These are phyloP conservation scores for Rhinella marina DNA, from an alignment of 2,797 vertebrate genomes.

Conservation along the genomic window DNA sequence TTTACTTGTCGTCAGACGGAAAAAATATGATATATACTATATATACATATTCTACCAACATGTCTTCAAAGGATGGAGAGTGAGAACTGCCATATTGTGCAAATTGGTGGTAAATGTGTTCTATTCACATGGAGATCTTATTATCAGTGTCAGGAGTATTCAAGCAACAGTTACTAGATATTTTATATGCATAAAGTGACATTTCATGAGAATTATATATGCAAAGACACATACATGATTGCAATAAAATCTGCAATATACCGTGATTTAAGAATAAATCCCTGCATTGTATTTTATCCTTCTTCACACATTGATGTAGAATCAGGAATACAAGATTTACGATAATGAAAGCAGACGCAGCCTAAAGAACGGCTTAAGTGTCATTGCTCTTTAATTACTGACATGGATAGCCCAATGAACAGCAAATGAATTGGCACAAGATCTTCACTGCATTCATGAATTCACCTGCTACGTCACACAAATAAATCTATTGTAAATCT, in stretches of 20 bases:
- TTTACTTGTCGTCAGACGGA: neutral
- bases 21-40: neutral
- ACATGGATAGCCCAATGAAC: constrained; percentile 23
- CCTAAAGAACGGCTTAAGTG: constrained; percentile 14
- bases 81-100: constrained; percentile 26
- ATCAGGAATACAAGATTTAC: constrained; percentile 53
- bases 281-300: neutral
- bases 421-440: neutral
- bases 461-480: neutral
- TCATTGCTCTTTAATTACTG: constrained; percentile 4
- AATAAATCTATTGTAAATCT: neutral
- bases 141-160: neutral
- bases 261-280: neutral
- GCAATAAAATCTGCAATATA: neutral
- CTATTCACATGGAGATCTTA: neutral
- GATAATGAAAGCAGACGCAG: constrained; percentile 58
- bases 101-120: neutral
- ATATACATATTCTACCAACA: neutral
- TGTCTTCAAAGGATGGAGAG: neutral
- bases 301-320: neutral
- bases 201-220: too few species aligned
- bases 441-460: constrained; percentile 28
- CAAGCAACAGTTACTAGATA: constrained; percentile 13
- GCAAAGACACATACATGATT: neutral
- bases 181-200: neutral